Percentiles rank a stretch among this genome's conserved stretches.
These are phyloP conservation scores for Acholoe squamosa DNA, from an alignment of 2,888 invertebrate species.

Conservation along the genomic window DNA sequence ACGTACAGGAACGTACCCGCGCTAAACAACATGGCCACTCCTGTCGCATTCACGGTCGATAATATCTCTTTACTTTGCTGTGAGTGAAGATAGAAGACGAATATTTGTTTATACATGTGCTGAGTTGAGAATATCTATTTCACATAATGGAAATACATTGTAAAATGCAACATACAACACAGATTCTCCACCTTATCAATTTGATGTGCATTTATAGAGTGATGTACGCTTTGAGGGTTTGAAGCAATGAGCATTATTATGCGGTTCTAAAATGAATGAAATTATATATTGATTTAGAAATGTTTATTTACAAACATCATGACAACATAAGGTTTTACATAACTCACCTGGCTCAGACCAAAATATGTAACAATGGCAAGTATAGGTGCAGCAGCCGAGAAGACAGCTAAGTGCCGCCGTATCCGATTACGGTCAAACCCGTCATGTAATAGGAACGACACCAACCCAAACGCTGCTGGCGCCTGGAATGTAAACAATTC, in stretches of 20 bases:
- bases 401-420: conserved; percentile 93
- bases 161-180: no score
- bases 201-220: no score
- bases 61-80: conserved; percentile 95
- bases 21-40: conserved; percentile 98
- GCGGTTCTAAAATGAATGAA: no score
- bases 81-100: conserved; percentile 73
- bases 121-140: no score
- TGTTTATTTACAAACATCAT: no score
- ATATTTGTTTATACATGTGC: no score
- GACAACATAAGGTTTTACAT: no score
- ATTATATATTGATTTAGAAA: no score
- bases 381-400: conserved; percentile 95
- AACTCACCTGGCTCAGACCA: conserved; percentile 89
- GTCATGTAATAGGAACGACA: conserved; percentile 97
- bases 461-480: conserved; percentile 98
- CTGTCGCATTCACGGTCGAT: conserved; percentile 95
- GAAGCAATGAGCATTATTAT: no score
- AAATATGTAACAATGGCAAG: conserved; percentile 95
- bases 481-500: conserved; percentile 86
- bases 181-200: no score
- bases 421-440: conserved; percentile 95
- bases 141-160: no score
- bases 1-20: conserved; percentile 99
- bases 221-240: no score